Percentiles rank a stretch among this genome's conserved stretches.
These are phyloP conservation scores for Rhinophrynus dorsalis DNA, from an alignment of 2,797 vertebrate genomes.

Conservation along the genomic window DNA sequence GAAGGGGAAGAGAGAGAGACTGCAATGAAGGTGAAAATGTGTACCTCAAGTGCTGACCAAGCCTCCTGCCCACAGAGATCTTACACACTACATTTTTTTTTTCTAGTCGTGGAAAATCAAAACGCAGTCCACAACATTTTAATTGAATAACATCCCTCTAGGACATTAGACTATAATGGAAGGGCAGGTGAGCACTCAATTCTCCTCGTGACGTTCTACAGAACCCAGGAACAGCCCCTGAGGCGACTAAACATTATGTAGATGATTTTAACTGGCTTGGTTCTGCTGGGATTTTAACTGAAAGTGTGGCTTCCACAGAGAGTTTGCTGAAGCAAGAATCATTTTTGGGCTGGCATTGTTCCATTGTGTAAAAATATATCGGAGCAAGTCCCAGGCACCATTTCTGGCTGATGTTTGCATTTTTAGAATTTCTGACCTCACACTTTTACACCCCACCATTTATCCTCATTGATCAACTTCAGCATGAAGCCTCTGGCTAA, in stretches of 20 bases:
- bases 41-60: constrained; percentile 10
- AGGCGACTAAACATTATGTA: constrained; percentile 47
- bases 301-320: constrained; percentile 25
- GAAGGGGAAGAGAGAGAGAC: background rate
- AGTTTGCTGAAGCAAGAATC: constrained; percentile 33
- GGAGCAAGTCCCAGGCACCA: constrained; percentile 13
- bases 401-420: constrained; percentile 49
- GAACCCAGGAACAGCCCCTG: constrained; percentile 35
- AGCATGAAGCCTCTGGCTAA: constrained; percentile 40
- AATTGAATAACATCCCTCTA: constrained; percentile 42
- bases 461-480: constrained; percentile 45
- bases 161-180: constrained; percentile 48
- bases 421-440: constrained; percentile 39
- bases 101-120: constrained; percentile 40
- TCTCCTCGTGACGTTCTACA: constrained; percentile 38
- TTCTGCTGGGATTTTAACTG: constrained; percentile 41
- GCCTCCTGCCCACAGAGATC: constrained; percentile 13
- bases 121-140: constrained; percentile 40
- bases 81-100: constrained; percentile 1
- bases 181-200: constrained; percentile 49
- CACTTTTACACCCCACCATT: constrained; percentile 21
- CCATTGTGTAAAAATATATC: constrained; percentile 46
- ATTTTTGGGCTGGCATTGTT: constrained; percentile 42
- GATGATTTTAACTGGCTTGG: constrained; percentile 46
- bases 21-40: constrained; percentile 5